These are phyloP conservation scores for Rosalia funebris DNA, from an alignment of 2,888 invertebrate species.

Conservation along the genomic window DNA sequence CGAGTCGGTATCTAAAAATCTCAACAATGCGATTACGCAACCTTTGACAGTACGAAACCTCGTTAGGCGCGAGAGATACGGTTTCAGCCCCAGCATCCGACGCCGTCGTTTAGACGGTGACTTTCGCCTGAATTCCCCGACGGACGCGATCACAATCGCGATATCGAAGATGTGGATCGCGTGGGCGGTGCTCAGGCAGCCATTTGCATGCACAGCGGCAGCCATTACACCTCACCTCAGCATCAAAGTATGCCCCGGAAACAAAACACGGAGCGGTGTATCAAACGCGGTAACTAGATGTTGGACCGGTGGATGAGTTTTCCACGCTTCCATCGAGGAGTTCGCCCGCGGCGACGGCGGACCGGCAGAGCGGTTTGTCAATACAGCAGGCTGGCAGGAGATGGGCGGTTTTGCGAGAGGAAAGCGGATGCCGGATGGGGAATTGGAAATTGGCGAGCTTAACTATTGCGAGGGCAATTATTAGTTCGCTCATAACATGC, in stretches of 20 bases:
- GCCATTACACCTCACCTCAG: constrained; percentile 60
- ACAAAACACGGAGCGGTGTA: constrained; percentile 48
- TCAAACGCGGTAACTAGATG: constrained; percentile 57
- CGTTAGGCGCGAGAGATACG: constrained; percentile 41
- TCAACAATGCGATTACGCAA: constrained; percentile 42
- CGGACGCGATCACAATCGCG: constrained; percentile 34
- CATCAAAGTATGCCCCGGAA: constrained; percentile 58
- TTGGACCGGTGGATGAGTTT: constrained; percentile 58
- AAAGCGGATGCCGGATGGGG: constrained; percentile 14
- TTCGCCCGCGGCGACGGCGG: constrained; percentile 44
- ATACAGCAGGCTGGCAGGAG: constrained; percentile 13
- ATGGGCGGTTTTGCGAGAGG: constrained; percentile 14
- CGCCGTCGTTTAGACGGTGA: constrained; percentile 40
- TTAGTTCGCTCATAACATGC: too few species aligned
- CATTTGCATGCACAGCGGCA: constrained; percentile 62
- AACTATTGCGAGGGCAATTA: constrained; percentile 11
- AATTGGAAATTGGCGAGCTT: constrained; percentile 7
- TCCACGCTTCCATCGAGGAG: constrained; percentile 48
- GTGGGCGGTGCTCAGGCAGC: constrained; percentile 55
- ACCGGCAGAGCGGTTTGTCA: constrained; percentile 58
- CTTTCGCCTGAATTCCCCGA: constrained; percentile 15
- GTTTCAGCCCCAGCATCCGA: constrained; percentile 39
- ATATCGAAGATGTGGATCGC: constrained; percentile 37
- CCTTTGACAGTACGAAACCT: constrained; percentile 41
- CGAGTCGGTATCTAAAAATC: constrained; percentile 43